Base-by-base conservation (phyloP, 1,140 invertebrate species). In the Lasaia peninsularis region DNA sequence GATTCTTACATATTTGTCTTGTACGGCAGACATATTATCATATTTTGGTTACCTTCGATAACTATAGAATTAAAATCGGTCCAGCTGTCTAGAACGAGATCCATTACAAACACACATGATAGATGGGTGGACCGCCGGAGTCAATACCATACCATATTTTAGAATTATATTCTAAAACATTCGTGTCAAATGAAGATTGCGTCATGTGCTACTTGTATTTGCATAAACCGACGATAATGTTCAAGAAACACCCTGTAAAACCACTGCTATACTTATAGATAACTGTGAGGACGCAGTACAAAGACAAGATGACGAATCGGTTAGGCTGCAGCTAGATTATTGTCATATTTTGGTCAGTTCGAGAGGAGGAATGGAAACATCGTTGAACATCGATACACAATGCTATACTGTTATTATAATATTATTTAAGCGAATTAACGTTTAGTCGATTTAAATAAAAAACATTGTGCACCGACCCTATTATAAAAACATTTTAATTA, bases 261-360 rank as follows among this genome's bases (percentile, higher is more conserved):
- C 40, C 40, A 44, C 40, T 44, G 40, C 40, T 44, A 44, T 18
- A 44, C 40, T 44, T 24, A 55, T 40, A 28, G 21, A 16, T 28
- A 37, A 40, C 53, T 37, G 35, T 52, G 24, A 37, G 52, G 35
- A 32, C 33, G 33, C 69, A 69, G 52, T 76, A 73, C 67, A 75
- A 67, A 78, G 67, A 75, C 73, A 74, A 60, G 69, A 69, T 75
- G 78, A 70, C 66, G 69, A 75, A 66, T 71, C 68, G 72, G 73
- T 79, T 66, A 81, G 78, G 75, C 73, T 83, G 76, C 68, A 65
- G 82, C 73, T 83, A 83, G 69, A 80, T 86, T 88, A 88, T 86
- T 88, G 85, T 88, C 85, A 80, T 75, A 73, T 72, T 67, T 85
- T 86, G 82, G 85, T 86, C 82, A 78, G 73, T 73, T 80, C 64